These are phyloP conservation scores for Crocidura indochinensis DNA, from an alignment of 2,797 vertebrate species.

Conservation along the genomic window DNA sequence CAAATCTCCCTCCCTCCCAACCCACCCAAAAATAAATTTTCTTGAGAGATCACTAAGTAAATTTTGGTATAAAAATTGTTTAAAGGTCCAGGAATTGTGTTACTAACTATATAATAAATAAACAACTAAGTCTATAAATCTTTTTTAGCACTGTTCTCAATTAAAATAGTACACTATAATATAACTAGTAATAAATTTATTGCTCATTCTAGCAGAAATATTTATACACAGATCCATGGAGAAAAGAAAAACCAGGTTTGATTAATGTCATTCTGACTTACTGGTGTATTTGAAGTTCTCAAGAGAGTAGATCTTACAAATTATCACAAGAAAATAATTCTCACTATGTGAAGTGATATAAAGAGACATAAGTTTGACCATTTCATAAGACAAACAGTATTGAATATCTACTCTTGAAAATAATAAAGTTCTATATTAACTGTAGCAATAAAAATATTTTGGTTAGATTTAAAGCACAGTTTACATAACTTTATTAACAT, in stretches of 20 bases:
- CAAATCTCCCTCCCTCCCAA: no score
- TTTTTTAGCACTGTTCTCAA: slow-evolving; percentile 6
- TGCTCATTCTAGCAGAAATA: slow-evolving; percentile 55
- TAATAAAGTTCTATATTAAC: background rate
- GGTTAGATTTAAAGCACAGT: no score
- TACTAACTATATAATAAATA: slow-evolving; percentile 37
- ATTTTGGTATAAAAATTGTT: slow-evolving; percentile 22
- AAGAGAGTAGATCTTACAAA: background rate
- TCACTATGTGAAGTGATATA: background rate
- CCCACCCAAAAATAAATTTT: slow-evolving; percentile 46
- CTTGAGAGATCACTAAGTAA: background rate
- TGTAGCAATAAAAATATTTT: background rate
- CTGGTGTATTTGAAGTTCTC: background rate
- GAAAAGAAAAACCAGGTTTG: background rate
- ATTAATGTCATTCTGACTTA: background rate
- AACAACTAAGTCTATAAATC: background rate
- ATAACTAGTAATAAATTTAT: slow-evolving; percentile 48
- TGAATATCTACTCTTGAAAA: background rate
- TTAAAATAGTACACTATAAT: slow-evolving; percentile 44
- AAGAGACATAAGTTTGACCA: background rate
- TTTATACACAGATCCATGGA: background rate
- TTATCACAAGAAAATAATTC: background rate
- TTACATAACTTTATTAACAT: slow-evolving; percentile 20
- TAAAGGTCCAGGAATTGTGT: slow-evolving; percentile 12
- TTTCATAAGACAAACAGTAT: background rate